Percentiles rank a stretch among this genome's conserved stretches.
Evolutionary conservation across 2,797 vertebrate species (phyloP).

Genomic region (Fistularia tabacaria): DNA sequence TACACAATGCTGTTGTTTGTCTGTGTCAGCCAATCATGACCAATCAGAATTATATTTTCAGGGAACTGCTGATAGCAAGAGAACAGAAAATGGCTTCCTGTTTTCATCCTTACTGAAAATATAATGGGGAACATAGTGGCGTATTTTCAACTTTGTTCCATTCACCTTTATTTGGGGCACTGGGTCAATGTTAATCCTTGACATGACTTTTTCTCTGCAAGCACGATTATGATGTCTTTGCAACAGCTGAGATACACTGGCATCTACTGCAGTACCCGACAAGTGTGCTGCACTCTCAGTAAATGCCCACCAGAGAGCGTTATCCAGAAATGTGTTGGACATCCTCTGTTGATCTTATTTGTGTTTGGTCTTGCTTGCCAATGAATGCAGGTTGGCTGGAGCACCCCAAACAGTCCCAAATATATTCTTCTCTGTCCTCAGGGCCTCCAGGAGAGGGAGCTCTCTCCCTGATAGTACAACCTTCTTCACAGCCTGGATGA

Average conservation of each 20-base stretch:
- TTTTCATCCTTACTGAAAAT: constrained; percentile 3
- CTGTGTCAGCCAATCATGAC: no score
- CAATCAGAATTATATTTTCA: no score
- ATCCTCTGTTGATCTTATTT: constrained; percentile 65
- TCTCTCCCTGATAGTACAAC: constrained; percentile 83
- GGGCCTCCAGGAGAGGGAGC: constrained; percentile 79
- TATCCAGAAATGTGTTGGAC: neutral
- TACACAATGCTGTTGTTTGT: no score
- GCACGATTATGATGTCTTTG: no score
- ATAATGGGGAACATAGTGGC: neutral
- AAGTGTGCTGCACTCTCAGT: no score
- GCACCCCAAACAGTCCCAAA: constrained; percentile 92
- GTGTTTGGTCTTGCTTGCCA: constrained; percentile 80
- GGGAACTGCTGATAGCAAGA: no score
- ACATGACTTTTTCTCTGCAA: no score
- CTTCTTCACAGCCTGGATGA: constrained; percentile 84
- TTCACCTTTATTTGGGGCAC: neutral
- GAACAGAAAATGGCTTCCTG: neutral
- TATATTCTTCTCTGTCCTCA: constrained; percentile 83
- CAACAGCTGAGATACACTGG: no score
- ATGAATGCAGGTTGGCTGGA: constrained; percentile 83
- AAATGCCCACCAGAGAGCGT: neutral
- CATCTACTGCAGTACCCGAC: no score
- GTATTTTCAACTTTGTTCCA: no score
- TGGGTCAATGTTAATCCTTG: neutral